Evolutionary conservation across 2,797 vertebrate genomes (phyloP), one percentile per base, ranked within the genome.

Genomic region (Enteromius treurensis): DNA sequence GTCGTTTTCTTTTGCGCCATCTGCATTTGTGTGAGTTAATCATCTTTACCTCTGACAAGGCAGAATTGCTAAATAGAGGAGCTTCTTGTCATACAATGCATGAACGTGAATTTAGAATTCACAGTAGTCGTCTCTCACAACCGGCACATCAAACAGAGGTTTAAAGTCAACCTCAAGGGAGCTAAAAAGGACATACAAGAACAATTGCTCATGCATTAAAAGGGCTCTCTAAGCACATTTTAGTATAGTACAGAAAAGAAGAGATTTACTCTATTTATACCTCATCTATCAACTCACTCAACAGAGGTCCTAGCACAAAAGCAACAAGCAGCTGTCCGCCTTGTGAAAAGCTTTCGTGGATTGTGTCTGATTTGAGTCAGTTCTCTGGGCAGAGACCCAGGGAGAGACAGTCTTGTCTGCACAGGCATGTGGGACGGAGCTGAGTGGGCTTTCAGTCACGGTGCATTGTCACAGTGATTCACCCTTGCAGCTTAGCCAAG

Each of bases 401-500:
- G 58, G 37, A 62, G 77, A 84, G 34, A 53, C 37, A 79, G 81
- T 49, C 79, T 51, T 80, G 65, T 34, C 75, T 83, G 82, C 53
- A 80, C 55, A 67, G 51, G 79, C 70, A 71, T 70, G 80, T 75
- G 80, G 77, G 77, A 80, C 42, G 60, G 80, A 80, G 42, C 51
- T 55, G 79, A 87, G 75, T 85, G 80, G 80, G 76, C 70, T 82
- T 58, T 83, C 45, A 68, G 70, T 86, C 49, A 83, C 45, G 53
- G 53, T 51, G 77, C 55, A 83, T 83, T 77, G 77, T 83, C 73
- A 75, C 78, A 80, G 49, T 80, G 85, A 88, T 88, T 86, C 87
- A 88, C 49, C 78, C 73, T 77, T 78, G 45, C 64, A 65, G 77
- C 74, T 51, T 53, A 78, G 73, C 77, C 67, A 86, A 88, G 78